phyloP scores from a whole-genome alignment of 2,113 vertebrate species.

The Agapornis roseicollis region DNA sequence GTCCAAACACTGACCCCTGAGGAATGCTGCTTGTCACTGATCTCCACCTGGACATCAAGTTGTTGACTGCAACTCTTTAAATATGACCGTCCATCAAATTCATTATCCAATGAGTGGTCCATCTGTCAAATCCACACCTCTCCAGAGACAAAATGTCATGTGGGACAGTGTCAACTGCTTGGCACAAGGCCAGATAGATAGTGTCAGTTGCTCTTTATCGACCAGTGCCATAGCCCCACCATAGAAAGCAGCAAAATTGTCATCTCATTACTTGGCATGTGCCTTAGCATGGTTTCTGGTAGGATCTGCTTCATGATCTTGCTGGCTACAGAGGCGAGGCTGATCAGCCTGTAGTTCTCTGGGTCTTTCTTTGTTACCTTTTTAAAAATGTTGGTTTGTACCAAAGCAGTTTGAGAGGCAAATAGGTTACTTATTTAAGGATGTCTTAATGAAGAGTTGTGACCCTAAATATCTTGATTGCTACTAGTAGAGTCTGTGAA shows the following conservation, averaged over 20 bases:
- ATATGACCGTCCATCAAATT: not conserved
- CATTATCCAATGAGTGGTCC: not conserved
- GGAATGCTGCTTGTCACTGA: not conserved
- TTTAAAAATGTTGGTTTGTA: not conserved
- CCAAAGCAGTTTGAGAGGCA: not conserved
- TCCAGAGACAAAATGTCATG: not conserved
- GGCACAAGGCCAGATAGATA: not conserved
- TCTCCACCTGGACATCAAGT: not conserved
- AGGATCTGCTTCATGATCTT: not conserved
- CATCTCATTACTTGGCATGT: not conserved
- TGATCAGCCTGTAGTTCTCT: not conserved
- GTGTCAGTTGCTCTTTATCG: not conserved
- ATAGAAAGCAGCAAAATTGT: not conserved
- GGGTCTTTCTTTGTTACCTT: not conserved
- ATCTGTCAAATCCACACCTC: not conserved
- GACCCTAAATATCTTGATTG: not conserved
- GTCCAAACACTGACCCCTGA: not conserved
- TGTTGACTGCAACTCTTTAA: not conserved
- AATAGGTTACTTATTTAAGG: not conserved
- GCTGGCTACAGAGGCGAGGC: not conserved
- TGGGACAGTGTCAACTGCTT: not conserved
- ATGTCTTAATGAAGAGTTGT: constrained; percentile 3
- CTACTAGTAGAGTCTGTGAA: not conserved
- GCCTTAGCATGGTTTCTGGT: not conserved
- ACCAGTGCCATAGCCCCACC: not conserved